These are phyloP conservation scores for Calephelis virginiensis DNA, from an alignment of 1,140 invertebrate genomes.

Conservation along the genomic window DNA sequence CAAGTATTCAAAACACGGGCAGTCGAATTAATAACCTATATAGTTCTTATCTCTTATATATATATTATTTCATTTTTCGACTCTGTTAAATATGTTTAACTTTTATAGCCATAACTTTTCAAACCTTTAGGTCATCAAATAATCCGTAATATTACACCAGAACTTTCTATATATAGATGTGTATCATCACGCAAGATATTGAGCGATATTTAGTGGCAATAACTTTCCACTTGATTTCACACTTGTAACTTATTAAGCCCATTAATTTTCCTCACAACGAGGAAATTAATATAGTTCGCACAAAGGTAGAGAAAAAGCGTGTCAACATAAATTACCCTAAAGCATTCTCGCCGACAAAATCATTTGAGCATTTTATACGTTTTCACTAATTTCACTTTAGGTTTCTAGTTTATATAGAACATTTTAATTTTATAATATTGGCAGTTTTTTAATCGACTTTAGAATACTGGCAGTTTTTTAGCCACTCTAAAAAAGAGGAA, in stretches of 20 bases:
- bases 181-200: not conserved
- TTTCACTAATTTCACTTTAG: conserved; percentile 15
- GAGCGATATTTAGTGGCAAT: not conserved
- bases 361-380: conserved; percentile 15
- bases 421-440: not conserved
- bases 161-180: not conserved
- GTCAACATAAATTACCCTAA: conserved; percentile 6
- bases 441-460: too few relatives aligned
- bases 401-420: not conserved
- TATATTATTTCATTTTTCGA: too few relatives aligned
- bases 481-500: too few relatives aligned
- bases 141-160: not conserved
- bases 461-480: too few relatives aligned
- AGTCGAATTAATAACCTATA: too few relatives aligned
- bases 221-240: conserved; percentile 6
- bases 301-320: conserved; percentile 11
- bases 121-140: too few relatives aligned
- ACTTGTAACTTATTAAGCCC: not conserved
- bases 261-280: conserved; percentile 10
- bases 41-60: too few relatives aligned
- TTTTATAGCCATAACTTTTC: too few relatives aligned
- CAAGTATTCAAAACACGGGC: too few relatives aligned
- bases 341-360: conserved; percentile 14
- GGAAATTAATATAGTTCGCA: conserved; percentile 8
- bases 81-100: too few relatives aligned